A percentile compares a stretch with the other conserved stretches of the same genome.
These are phyloP conservation scores for Apotomis capreana DNA, from an alignment of 2,888 invertebrate genomes.

Conservation along the genomic window DNA sequence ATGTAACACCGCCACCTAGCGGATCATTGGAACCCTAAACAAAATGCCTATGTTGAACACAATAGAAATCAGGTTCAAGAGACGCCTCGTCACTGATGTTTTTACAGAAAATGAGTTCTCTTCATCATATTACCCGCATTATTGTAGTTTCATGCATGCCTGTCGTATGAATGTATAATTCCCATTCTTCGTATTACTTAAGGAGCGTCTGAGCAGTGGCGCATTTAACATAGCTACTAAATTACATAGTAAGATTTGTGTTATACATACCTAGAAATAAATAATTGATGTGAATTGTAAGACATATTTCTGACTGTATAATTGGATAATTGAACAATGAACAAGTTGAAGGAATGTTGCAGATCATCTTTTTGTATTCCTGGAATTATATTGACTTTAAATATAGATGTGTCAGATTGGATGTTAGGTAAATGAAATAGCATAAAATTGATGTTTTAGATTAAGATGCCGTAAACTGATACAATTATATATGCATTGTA, in stretches of 20 bases:
- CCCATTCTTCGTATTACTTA: constrained; percentile 28
- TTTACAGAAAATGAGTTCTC: constrained; percentile 57
- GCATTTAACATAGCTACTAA: constrained; percentile 17
- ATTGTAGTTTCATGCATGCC: constrained; percentile 42
- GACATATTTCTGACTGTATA: not conserved
- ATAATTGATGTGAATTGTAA: not conserved
- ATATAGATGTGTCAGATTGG: not conserved
- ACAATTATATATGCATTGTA: too few species aligned
- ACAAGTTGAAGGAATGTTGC: not conserved
- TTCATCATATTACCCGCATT: constrained; percentile 34
- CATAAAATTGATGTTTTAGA: constrained; percentile 6
- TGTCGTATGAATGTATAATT: constrained; percentile 36
- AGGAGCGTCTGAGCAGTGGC: constrained; percentile 30
- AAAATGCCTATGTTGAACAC: too few species aligned
- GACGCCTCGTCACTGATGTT: not conserved
- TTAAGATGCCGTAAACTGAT: not conserved
- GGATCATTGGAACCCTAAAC: too few species aligned
- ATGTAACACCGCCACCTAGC: too few species aligned
- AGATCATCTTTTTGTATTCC: not conserved
- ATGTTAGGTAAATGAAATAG: not conserved
- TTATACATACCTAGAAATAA: not conserved
- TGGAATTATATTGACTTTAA: not conserved
- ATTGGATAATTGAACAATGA: not conserved
- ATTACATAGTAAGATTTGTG: constrained; percentile 3
- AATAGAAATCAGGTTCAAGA: too few species aligned